A percentile compares a stretch with the other conserved stretches of the same genome.
phyloP scores from a whole-genome alignment of 64 coral and sea anemone species.

The Catalaphyllia jardinei region DNA sequence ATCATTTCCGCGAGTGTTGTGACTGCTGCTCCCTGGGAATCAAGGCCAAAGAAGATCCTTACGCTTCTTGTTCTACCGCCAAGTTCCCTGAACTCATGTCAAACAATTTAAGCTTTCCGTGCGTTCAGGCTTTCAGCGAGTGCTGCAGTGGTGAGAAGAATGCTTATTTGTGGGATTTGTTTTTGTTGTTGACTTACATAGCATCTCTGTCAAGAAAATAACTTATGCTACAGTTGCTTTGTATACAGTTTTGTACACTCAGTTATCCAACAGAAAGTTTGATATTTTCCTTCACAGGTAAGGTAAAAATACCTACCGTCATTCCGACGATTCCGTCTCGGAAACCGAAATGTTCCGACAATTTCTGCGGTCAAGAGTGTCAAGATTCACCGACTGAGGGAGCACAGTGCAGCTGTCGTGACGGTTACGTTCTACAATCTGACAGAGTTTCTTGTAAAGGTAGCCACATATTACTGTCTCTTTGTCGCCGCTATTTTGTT shows the following conservation, averaged over 20 bases:
- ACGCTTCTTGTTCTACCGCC: background rate
- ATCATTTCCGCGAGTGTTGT: conserved; percentile 52
- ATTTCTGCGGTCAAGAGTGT: conserved; percentile 46
- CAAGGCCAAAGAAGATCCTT: background rate
- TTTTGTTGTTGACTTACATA: too few species aligned
- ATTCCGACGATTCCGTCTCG: background rate
- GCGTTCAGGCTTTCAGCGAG: conserved; percentile 4
- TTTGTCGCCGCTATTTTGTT: too few species aligned
- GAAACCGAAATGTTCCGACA: conserved; percentile 21
- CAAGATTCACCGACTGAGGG: background rate
- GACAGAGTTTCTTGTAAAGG: conserved; percentile 42
- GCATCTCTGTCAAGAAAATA: too few species aligned
- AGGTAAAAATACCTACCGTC: background rate
- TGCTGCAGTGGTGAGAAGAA: conserved; percentile 58
- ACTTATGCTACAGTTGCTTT: too few species aligned
- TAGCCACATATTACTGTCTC: background rate
- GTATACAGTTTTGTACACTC: too few species aligned
- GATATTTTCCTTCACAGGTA: background rate
- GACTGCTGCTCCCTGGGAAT: conserved; percentile 60
- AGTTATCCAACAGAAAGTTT: background rate
- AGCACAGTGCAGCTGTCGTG: conserved; percentile 39
- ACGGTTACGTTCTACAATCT: conserved; percentile 9
- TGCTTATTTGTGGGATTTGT: too few species aligned
- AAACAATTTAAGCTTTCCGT: background rate
- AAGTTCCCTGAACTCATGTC: background rate